phyloP scores from a whole-genome alignment of 64 coral and sea anemone genomes.

The Astreopora myriophthalma region DNA sequence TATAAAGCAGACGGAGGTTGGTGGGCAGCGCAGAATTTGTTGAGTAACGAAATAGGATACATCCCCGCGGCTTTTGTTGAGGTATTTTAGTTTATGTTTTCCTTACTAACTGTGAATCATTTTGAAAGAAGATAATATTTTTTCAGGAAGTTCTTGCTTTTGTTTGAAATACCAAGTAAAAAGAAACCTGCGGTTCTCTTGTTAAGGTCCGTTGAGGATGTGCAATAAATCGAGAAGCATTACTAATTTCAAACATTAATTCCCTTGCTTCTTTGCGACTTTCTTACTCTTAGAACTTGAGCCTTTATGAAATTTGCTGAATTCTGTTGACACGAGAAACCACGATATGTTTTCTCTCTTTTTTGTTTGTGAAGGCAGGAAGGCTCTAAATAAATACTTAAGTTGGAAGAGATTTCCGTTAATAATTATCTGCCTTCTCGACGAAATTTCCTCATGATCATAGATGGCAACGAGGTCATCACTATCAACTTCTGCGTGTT shows the following conservation, averaged over 20 bases:
- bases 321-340: neutral
- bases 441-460: neutral
- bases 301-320: neutral
- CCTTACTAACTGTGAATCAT: neutral
- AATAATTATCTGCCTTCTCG: neutral
- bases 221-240: neutral
- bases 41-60: slow-evolving; percentile 68
- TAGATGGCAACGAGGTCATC: neutral
- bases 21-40: slow-evolving; percentile 59
- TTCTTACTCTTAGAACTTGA: neutral
- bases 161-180: slow-evolving; percentile 18
- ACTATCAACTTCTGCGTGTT: neutral
- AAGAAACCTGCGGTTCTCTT: neutral
- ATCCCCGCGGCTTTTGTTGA: slow-evolving; percentile 60
- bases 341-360: neutral
- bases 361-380: too few species aligned
- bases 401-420: neutral
- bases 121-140: neutral
- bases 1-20: slow-evolving; percentile 41
- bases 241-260: neutral
- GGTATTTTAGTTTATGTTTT: slow-evolving; percentile 34
- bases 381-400: neutral
- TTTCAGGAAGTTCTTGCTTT: neutral
- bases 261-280: neutral
- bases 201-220: neutral